Base-by-base conservation (phyloP, 2,888 invertebrate species). In the Cylindroiulus punctatus region DNA sequence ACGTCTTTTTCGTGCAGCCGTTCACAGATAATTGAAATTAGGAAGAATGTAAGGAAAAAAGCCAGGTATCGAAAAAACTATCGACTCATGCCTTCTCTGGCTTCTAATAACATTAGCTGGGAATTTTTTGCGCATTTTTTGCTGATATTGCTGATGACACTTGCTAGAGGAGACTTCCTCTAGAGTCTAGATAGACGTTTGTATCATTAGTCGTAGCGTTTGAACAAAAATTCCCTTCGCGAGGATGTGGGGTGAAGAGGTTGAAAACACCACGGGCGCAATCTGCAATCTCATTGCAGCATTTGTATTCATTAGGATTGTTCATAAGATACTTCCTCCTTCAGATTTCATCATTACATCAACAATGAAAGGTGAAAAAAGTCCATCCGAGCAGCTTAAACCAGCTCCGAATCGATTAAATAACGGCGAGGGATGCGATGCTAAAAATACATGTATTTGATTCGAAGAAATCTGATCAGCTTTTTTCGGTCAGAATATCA, bases 281-380 rank as follows among this genome's bases (percentile, higher is more conserved):
- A 65, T 65, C 65, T 65, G 65, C 65, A 65, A 65, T 65, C 65
- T 65, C 65, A 65, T 65, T 26, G 65, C 22, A 65, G 65, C 65
- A 65, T 65, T 65, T 65, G 65, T 65, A 65, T 65, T 65, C 65
- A 65, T 65, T 65, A 65, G 65, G 65, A 22, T 65, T 65, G 65
- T 65, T 65, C 65, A 65, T 65, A 65, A 65, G 65, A 65, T 65
- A 65, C 65, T 65, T 65, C 65, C 65, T 65, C 26, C 65, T 65
- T 26, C 26, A 65, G 26, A 65, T 65, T 65, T 65, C 65, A 22
- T 65, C 65, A 65, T 65, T 22, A 65, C 65, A 65, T 65, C 65
- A 65, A 65, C 65, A 65, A 65, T 65, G 65, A 65, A 65, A 65
- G 65, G 65, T 65, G 26, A 65, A 65, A 65, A 65, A 65, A 26